Conservation (phyloP, 2,797 vertebrate genomes). For the Falco cherrug region DNA sequence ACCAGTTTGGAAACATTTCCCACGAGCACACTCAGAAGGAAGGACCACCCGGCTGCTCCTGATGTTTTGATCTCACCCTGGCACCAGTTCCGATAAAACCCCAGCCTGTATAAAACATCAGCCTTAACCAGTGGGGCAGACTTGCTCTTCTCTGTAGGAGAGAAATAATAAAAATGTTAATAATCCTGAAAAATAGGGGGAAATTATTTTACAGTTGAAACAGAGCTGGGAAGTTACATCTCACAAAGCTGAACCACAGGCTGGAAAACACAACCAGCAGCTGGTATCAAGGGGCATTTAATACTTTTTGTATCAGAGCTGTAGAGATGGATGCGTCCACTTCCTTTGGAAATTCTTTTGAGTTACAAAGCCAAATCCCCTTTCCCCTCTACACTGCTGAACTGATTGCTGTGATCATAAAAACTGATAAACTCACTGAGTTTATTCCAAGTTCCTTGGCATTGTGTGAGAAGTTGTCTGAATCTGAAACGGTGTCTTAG, state of each 20-base stretch:
- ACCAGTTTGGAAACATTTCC: neutral
- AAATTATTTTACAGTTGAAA: neutral
- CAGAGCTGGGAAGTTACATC: neutral
- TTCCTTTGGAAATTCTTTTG: neutral
- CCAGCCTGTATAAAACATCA: neutral
- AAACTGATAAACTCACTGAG: neutral
- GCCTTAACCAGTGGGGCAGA: neutral
- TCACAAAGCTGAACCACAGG: neutral
- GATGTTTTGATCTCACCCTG: neutral
- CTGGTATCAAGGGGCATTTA: neutral
- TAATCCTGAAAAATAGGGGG: neutral
- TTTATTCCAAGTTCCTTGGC: constrained; percentile 10
- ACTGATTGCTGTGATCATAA: constrained; percentile 2
- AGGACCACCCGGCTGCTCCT: neutral
- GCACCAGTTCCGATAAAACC: neutral
- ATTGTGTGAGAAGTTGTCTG: neutral
- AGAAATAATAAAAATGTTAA: neutral
- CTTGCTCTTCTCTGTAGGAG: neutral
- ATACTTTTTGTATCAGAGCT: neutral
- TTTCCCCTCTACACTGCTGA: neutral
- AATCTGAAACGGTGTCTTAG: neutral
- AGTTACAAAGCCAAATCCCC: neutral
- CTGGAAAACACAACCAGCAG: neutral
- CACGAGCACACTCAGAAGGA: neutral
- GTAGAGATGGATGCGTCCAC: neutral